Base-by-base conservation (phyloP, 2,888 invertebrate species). In the Gymnoscelis rufifasciata region DNA sequence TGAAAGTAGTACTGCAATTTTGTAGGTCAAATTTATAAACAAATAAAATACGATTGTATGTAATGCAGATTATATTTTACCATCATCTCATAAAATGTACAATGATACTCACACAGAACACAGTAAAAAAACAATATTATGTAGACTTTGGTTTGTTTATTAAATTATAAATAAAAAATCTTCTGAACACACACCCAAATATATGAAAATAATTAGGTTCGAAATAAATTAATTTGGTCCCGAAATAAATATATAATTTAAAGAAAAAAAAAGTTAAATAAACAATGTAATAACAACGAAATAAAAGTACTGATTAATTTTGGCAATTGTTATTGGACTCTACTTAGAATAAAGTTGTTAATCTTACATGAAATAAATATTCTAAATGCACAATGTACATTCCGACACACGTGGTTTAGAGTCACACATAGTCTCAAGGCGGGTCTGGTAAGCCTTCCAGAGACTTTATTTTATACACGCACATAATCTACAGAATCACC, bases 151-250 rank as follows among this genome's bases (percentile, higher is more conserved):
- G 88, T 84, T 87, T 84, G 78, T 84, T 87, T 84, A 84, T 83
- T 87, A 80, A 78, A 82, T 79, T 77, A 83, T 84, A 83, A 87
- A 87, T 84, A 84, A 86, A 72, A 76, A 81, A 82, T 50, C 74
- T 77, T 77, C 75, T 80, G 77, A 84, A 84, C 80, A 83, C 74
- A 72, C 84, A 83, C 77, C 35, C 73, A 76, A 80, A 81, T 83
- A 81, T 79, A 78, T 80, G 83, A 87, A 64, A 76, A 47, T 69
- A 70, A 71, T 78, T 67, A 82, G 78, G 76, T 74, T 81, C 70
- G 78, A 77, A 87, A 88, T 87, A 88, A 88, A 87, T 83, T 83
- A 84, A 84, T 88, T 89, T 89, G 84, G 83, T 89, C 88, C 87
- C 88, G 74, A 87, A 86, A 88, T 87, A 86, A 87, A 86, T 86